Conservation (phyloP, 2,113 vertebrate species). For the Stictonetta naevosa region DNA sequence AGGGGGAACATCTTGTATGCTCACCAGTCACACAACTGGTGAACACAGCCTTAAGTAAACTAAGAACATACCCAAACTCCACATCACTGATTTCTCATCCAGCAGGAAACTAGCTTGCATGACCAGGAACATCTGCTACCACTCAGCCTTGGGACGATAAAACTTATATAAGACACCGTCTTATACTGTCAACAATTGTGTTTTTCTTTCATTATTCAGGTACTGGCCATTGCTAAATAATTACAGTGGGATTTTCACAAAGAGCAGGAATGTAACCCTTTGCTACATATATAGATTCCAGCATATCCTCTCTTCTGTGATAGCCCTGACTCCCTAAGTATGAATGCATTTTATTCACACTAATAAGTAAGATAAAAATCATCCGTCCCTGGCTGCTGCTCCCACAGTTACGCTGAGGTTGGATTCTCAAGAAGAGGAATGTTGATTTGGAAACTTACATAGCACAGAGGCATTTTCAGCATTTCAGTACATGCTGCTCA, state of each 20-base stretch:
- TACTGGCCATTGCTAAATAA: neutral
- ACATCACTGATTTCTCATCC: constrained; percentile 36
- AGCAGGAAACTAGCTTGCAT: neutral
- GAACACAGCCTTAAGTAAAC: neutral
- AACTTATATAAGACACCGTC: neutral
- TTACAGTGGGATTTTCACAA: neutral
- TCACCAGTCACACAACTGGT: neutral
- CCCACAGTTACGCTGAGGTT: neutral
- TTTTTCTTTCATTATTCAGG: neutral
- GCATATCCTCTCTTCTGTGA: neutral
- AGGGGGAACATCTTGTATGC: neutral
- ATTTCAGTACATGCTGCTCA: neutral
- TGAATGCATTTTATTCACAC: neutral
- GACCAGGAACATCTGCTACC: constrained; percentile 30
- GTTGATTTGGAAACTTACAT: neutral
- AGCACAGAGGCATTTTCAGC: neutral
- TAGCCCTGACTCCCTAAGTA: neutral
- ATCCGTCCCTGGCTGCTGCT: neutral
- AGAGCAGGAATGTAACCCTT: neutral
- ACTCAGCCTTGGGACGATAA: neutral
- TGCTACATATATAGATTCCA: neutral
- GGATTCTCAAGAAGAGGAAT: neutral
- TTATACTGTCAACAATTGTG: neutral
- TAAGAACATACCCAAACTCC: constrained; percentile 50
- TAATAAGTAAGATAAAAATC: neutral